Evolutionary conservation across 2,797 vertebrate genomes (phyloP).

Genomic region (Halcyon chelicuti): DNA sequence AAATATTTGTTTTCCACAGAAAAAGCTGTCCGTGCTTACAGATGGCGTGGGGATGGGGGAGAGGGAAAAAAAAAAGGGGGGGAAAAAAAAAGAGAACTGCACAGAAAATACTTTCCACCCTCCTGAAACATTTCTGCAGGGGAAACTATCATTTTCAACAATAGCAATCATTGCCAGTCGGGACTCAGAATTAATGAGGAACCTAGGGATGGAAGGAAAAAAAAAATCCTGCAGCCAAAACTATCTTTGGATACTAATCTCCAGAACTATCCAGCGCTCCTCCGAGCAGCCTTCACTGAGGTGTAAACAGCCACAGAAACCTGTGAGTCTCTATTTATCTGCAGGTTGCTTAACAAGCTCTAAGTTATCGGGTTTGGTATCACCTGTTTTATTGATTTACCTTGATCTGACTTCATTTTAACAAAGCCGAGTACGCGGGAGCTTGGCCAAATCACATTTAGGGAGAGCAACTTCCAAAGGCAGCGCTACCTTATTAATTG

Average conservation of each 20-base stretch:
- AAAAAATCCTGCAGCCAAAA: background rate
- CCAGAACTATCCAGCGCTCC: accelerated
- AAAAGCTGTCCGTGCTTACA: background rate
- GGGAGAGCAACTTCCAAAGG: background rate
- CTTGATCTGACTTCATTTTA: background rate
- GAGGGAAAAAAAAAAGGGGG: too few relatives aligned
- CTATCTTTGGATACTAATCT: background rate
- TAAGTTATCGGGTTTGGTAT: background rate
- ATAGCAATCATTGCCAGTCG: background rate
- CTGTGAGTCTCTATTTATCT: background rate
- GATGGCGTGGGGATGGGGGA: background rate
- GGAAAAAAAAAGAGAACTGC: background rate
- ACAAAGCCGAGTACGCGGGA: background rate
- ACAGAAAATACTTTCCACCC: background rate
- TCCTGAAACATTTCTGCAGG: background rate
- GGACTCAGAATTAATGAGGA: conserved; percentile 6
- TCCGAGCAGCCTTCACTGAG: background rate
- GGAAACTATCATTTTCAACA: background rate
- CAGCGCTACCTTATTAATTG: background rate
- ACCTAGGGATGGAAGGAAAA: background rate
- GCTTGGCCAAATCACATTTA: background rate
- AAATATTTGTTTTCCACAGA: background rate
- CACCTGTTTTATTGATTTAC: background rate
- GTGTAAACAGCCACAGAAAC: background rate
- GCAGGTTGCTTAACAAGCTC: background rate